These are phyloP conservation scores for Brachirus orientalis DNA, from an alignment of 2,113 vertebrate species.

Conservation along the genomic window DNA sequence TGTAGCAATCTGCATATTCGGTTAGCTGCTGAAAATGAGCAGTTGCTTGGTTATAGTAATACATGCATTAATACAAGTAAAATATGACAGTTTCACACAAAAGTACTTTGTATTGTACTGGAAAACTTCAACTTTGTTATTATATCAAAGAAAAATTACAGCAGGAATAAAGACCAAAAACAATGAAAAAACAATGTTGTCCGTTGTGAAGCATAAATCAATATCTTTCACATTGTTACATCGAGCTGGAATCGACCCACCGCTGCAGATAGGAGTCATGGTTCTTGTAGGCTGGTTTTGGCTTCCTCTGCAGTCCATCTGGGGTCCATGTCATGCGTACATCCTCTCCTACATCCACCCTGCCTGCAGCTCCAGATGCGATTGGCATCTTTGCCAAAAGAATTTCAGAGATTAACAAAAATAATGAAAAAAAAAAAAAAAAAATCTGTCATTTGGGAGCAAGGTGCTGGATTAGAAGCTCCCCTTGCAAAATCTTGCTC, in stretches of 20 bases:
- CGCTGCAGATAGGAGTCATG: slow-evolving; percentile 82
- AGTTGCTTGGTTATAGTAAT: not conserved
- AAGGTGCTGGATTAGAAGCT: not conserved
- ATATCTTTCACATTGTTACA: not conserved
- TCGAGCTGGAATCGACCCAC: slow-evolving; percentile 62
- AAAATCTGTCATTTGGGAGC: slow-evolving; percentile 19
- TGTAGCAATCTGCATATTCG: not conserved
- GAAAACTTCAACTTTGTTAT: not conserved
- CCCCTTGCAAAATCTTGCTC: not conserved
- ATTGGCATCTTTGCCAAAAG: slow-evolving; percentile 67
- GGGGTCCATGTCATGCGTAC: slow-evolving; percentile 48
- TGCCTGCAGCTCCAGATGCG: slow-evolving; percentile 69
- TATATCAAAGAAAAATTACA: too few species aligned
- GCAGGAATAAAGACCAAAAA: too few species aligned
- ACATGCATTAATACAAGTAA: too few species aligned
- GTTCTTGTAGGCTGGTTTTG: slow-evolving; percentile 23
- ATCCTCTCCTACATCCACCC: slow-evolving; percentile 45
- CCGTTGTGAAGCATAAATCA: not conserved
- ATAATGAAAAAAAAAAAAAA: not conserved
- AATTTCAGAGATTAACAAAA: not conserved
- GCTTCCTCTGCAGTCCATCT: slow-evolving; percentile 54
- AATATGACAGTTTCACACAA: not conserved
- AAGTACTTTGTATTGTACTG: not conserved
- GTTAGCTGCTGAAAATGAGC: not conserved
- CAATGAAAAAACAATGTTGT: not conserved